Evolutionary conservation across 1,140 invertebrate genomes (phyloP).

Genomic region (Drosophila santomea): DNA sequence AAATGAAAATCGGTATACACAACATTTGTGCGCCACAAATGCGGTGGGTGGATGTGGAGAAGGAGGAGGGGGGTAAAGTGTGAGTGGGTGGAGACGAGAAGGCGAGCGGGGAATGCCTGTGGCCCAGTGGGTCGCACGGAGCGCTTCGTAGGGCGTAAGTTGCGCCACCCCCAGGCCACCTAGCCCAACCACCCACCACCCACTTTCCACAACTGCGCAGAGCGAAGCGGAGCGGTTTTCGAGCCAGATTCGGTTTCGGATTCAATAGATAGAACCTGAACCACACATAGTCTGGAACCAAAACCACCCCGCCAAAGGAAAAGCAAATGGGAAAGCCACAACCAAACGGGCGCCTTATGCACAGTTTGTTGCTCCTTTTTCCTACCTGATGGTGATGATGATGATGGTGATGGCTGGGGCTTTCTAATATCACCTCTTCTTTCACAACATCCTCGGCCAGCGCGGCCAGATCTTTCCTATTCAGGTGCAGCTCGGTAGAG

Average conservation of each 20-base stretch:
- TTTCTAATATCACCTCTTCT: constrained; percentile 83
- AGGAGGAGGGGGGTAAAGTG: constrained; percentile 1
- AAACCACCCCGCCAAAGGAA: constrained; percentile 62
- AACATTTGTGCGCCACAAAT: constrained; percentile 81
- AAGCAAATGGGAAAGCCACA: constrained; percentile 33
- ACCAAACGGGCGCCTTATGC: constrained; percentile 11
- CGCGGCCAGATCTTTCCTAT: constrained; percentile 79
- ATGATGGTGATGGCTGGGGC: constrained; percentile 57
- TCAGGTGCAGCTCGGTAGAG: constrained; percentile 79
- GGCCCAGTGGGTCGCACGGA: constrained; percentile 56
- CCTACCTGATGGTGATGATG: constrained; percentile 70
- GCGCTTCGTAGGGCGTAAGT: constrained; percentile 63
- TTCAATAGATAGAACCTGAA: constrained; percentile 19
- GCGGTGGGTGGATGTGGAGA: constrained; percentile 25
- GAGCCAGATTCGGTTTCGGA: constrained; percentile 31
- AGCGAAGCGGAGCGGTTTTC: constrained; percentile 43
- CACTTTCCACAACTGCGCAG: constrained; percentile 66
- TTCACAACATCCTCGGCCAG: constrained; percentile 80
- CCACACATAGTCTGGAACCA: constrained; percentile 35
- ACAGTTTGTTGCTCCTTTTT: constrained; percentile 61
- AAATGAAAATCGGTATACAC: constrained; percentile 83
- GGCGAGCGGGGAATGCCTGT: constrained; percentile 32
- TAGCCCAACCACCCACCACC: constrained; percentile 35
- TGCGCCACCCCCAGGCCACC: constrained; percentile 58
- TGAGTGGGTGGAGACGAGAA: not conserved